phyloP scores from a whole-genome alignment of 2,797 vertebrate species.

The Myripristis murdjan region DNA sequence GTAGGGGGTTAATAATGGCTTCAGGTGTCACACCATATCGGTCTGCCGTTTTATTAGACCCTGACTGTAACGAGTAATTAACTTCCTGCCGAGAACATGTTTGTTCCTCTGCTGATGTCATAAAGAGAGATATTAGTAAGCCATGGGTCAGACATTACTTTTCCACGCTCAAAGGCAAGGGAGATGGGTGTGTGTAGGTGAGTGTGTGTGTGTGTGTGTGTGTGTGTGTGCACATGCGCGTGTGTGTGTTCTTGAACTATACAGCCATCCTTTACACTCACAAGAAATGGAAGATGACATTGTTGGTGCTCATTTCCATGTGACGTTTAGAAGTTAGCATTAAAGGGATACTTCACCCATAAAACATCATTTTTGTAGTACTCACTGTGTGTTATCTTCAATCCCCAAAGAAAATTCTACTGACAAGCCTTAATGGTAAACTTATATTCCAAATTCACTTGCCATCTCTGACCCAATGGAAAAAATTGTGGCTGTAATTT shows the following conservation, averaged over 20 bases:
- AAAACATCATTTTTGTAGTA: too few relatives aligned
- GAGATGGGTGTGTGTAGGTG: conserved; percentile 12
- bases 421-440: too few relatives aligned
- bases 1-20: conserved; percentile 61
- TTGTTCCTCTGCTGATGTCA: conserved; percentile 70
- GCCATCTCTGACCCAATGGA: too few relatives aligned
- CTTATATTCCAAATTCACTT: too few relatives aligned
- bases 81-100: conserved; percentile 77
- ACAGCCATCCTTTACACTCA: conserved; percentile 27
- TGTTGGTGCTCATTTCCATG: too few relatives aligned
- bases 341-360: too few relatives aligned
- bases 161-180: conserved; percentile 51
- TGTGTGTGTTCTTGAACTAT: conserved; percentile 7
- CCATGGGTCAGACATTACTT: conserved; percentile 62
- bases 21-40: conserved; percentile 75
- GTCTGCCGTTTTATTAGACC: conserved; percentile 74
- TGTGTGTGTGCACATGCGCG: conserved; percentile 13
- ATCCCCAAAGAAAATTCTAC: too few relatives aligned
- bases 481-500: too few relatives aligned
- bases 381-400: too few relatives aligned
- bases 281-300: not conserved
- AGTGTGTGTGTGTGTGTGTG: conserved; percentile 25
- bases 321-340: too few relatives aligned
- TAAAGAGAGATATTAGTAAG: conserved; percentile 68
- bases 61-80: conserved; percentile 80